Base-by-base conservation (phyloP, 2,797 vertebrate genomes). In the Zenarchopterus dispar region DNA sequence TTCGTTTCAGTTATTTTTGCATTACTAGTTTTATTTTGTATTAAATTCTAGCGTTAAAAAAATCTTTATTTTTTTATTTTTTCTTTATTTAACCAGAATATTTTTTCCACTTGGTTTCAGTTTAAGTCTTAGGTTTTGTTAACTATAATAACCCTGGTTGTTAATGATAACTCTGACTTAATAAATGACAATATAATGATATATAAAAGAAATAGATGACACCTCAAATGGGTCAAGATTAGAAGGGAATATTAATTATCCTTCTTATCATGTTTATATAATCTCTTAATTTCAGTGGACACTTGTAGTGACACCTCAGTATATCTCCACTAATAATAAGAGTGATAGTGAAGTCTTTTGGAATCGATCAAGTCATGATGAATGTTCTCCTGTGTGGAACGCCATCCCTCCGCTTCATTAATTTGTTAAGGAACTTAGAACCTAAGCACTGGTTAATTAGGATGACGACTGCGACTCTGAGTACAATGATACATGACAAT, bases 401-500 rank as follows among this genome's bases (percentile, higher is more conserved):
- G 56, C 73, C 61, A 73, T 78, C 70, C 64, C 64, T 67, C 60
- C 74, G 84, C 81, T 84, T 85, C 82, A 89, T 90, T 90, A 87
- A 90, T 82, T 85, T 67, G 75, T 81, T 85, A 84, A 68, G 70
- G 62, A 85, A 88, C 77, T 85, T 60, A 13, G 66, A 81, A 76
- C 79, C 76, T 82, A 87, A 88, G 80, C 72, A 61, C 28, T 72
- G 74, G 78, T 82, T 91, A 90, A 92, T 93, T 88, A 89, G 84
- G 67, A 79, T 69, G 82, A 60, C 80, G 67, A 68, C 80, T 70
- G 66, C 66, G 80, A 86, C 70, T 78, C 71, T 28, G 67, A 81
- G 78, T 76, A 87, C 85, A 84, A 67, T 90, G 86, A 90, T 89
- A 88, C 84, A 90, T 85, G 89, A 89, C 86, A 86, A 85, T 73